A percentile compares a stretch with the other conserved stretches of the same genome.
Evolutionary conservation across 92 coral and sea anemone genomes (phyloP).

Genomic region (Pocillopora meandrina): DNA sequence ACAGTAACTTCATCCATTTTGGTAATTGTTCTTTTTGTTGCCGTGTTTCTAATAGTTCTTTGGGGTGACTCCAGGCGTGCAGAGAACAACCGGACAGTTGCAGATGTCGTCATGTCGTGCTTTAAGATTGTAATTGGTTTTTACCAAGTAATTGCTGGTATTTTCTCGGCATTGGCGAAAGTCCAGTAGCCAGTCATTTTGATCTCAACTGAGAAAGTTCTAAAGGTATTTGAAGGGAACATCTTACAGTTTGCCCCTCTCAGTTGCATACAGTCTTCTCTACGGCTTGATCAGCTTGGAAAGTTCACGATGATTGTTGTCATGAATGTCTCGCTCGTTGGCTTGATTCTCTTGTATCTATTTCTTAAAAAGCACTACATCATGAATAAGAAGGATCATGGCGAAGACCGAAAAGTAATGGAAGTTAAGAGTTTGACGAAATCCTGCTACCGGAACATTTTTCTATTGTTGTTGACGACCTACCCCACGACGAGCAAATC

Average conservation of each 20-base stretch:
- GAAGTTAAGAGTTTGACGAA: constrained; percentile 15
- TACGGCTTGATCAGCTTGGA: constrained; percentile 21
- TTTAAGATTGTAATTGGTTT: constrained; percentile 50
- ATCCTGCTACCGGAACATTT: constrained; percentile 39
- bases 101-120: constrained; percentile 49
- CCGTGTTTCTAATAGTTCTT: constrained; percentile 5
- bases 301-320: constrained; percentile 21
- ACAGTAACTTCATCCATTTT: constrained; percentile 23
- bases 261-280: constrained; percentile 22
- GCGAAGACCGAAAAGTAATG: background rate
- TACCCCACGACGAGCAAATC: background rate
- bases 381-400: background rate
- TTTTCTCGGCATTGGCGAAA: constrained; percentile 39
- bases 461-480: background rate
- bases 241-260: constrained; percentile 42
- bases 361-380: constrained; percentile 2
- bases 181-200: constrained; percentile 44
- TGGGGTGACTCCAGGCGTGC: background rate
- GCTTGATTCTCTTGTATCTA: constrained; percentile 13
- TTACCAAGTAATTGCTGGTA: constrained; percentile 47
- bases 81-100: constrained; percentile 33
- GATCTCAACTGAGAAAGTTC: constrained; percentile 22
- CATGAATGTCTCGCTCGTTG: constrained; percentile 13
- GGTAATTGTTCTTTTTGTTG: constrained; percentile 3
- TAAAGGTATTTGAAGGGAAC: constrained; percentile 37